Evolutionary conservation across 2,113 vertebrate genomes (phyloP).

Genomic region (Melanotaenia duboulayi): DNA sequence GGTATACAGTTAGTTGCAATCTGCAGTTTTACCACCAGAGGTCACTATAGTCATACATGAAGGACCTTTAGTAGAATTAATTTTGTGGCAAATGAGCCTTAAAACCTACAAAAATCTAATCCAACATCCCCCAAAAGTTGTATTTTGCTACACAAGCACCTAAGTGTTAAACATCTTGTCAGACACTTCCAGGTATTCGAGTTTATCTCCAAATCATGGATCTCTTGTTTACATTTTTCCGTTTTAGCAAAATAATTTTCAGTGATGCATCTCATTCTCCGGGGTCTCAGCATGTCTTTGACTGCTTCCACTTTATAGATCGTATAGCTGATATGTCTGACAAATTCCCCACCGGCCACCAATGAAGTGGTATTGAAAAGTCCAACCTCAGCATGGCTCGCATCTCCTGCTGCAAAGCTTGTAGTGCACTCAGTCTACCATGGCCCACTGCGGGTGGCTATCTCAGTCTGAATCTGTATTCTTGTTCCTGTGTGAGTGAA

Average conservation of each 20-base stretch:
- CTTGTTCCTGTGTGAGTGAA: conserved; percentile 23
- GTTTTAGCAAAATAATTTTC: background rate
- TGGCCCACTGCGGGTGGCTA: conserved; percentile 61
- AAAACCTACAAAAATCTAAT: background rate
- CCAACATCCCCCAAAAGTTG: background rate
- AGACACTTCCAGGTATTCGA: background rate
- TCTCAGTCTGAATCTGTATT: conserved; percentile 56
- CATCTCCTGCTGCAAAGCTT: conserved; percentile 66
- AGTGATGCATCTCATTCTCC: conserved; percentile 4
- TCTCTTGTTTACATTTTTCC: conserved; percentile 10
- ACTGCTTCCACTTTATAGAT: conserved; percentile 39
- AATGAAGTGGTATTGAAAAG: conserved; percentile 62
- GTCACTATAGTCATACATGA: background rate
- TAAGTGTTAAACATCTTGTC: no score
- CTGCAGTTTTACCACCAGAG: background rate
- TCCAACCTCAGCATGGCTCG: conserved; percentile 32
- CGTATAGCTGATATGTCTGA: conserved; percentile 43
- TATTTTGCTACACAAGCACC: no score
- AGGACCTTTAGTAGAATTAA: no score
- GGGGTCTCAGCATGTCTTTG: conserved; percentile 11
- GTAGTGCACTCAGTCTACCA: conserved; percentile 59
- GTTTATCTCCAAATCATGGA: background rate
- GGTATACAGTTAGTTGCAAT: background rate
- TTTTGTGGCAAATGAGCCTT: no score
- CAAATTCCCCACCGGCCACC: conserved; percentile 45